Conservation (phyloP, 2,113 vertebrate genomes). For the Dipodomys ordii region DNA sequence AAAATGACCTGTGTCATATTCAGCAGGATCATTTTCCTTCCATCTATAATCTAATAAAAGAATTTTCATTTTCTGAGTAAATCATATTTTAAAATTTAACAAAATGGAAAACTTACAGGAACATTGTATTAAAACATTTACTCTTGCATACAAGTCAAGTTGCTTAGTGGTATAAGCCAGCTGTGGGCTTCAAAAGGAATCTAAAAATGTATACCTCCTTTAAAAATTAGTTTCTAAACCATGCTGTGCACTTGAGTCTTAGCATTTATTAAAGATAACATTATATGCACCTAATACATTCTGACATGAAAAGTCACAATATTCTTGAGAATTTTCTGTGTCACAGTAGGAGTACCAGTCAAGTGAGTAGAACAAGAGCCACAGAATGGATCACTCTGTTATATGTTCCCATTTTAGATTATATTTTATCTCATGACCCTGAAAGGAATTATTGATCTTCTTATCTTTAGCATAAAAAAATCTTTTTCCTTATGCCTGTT, state of each 20-base stretch:
- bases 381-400: constrained; percentile 62
- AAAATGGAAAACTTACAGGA: constrained; percentile 52
- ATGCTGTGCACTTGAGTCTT: constrained; percentile 76
- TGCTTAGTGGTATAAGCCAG: constrained; percentile 68
- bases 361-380: constrained; percentile 63
- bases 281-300: constrained; percentile 71
- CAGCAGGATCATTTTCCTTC: constrained; percentile 59
- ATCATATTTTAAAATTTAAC: constrained; percentile 73
- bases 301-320: constrained; percentile 75
- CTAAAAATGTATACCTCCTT: constrained; percentile 69
- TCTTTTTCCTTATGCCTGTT: neutral
- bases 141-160: constrained; percentile 68
- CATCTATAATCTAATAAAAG: constrained; percentile 52
- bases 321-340: constrained; percentile 68
- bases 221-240: constrained; percentile 77
- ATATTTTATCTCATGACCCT: constrained; percentile 60
- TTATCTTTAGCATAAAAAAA: constrained; percentile 51
- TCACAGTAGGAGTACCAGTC: constrained; percentile 47
- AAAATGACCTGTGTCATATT: constrained; percentile 63
- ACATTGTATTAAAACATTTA: constrained; percentile 78
- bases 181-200: constrained; percentile 72
- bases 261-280: constrained; percentile 70
- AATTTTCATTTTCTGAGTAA: constrained; percentile 73
- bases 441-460: constrained; percentile 53
- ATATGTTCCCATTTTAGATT: constrained; percentile 62